Percentiles rank a stretch among this genome's conserved stretches.
These are phyloP conservation scores for Stomatorhinus walkeri DNA, from an alignment of 2,797 vertebrate genomes.

Conservation along the genomic window DNA sequence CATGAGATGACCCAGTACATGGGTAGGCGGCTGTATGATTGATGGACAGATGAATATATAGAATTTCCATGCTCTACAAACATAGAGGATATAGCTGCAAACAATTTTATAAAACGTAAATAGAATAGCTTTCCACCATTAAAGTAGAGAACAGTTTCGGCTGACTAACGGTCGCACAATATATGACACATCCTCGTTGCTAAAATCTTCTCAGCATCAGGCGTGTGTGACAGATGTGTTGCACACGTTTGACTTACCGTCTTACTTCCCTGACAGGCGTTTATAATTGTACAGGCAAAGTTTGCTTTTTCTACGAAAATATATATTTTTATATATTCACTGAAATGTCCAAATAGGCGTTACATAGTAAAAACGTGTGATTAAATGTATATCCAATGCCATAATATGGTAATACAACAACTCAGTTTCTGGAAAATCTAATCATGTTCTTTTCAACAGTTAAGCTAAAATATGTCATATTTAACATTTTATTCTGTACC, in stretches of 20 bases:
- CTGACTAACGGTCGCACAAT: not conserved
- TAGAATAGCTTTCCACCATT: not conserved
- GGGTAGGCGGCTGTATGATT: not conserved
- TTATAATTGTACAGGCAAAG: not conserved
- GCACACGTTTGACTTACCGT: not conserved
- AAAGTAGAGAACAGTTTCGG: not conserved
- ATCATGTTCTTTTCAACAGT: not conserved
- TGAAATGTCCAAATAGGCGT: not conserved
- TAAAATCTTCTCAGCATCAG: not conserved
- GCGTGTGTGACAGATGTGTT: not conserved
- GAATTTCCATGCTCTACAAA: not conserved
- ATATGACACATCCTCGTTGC: not conserved
- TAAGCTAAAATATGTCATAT: not conserved
- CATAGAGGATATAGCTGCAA: not conserved
- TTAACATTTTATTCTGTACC: not conserved
- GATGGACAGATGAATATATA: not conserved
- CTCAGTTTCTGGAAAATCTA: not conserved
- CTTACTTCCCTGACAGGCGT: not conserved
- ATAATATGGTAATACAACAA: not conserved
- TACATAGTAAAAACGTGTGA: not conserved
- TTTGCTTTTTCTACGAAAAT: not conserved
- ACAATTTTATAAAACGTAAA: not conserved
- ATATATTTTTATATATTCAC: not conserved
- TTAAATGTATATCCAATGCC: not conserved
- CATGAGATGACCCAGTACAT: not conserved